Base-by-base conservation (phyloP, 2,113 vertebrate species). In the Pseudorhombus dupliciocellatus region DNA sequence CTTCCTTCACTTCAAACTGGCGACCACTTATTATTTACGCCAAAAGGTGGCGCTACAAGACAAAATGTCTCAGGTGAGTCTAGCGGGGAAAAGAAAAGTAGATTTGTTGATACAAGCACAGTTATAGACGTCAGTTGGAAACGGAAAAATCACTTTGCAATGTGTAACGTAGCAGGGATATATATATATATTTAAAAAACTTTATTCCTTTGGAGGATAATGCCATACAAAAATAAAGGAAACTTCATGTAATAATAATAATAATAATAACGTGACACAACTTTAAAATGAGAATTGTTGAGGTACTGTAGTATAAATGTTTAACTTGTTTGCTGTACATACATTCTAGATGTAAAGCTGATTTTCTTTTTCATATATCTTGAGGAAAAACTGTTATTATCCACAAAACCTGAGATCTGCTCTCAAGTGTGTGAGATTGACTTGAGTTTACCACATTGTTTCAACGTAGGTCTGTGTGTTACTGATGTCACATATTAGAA, bases 171-270 rank as follows among this genome's bases (percentile, higher is more conserved):
- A 54, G 50, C 53, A 82, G 8, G 24, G 25, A 66, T 30, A 37
- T 70, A 60, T 18, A 70, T 24, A 31, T 62, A 66, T 70, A 74
- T 82, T 72, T 78, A 74, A 75, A 85, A 71, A 86, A 81, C 67
- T 92, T 92, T 92, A 91, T 93, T 93, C 87, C 90, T 64, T 81
- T 81, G 44, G 50, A 93, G 85, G 81, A 88, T 89, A 90, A 90
- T 88, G 71, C 59, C 74, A 89, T 93, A 93, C 86, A 93, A 93
- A 93, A 93, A 93, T 93, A 93, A 91, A 93, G 78, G 37, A 80
- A 66, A 69, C 53, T 89, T 87, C 85, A 67, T 86, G 67, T 85
- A 67, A 86, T 86, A 75, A 90, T 84, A 84, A 87, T 70, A 73
- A 87, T 66, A 82, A 79, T 59, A 77, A 56, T 75, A 72, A 55